Evolutionary conservation across 2,888 invertebrate genomes (phyloP), one percentile per base, ranked within the genome.

Genomic region (Crioceris asparagi): DNA sequence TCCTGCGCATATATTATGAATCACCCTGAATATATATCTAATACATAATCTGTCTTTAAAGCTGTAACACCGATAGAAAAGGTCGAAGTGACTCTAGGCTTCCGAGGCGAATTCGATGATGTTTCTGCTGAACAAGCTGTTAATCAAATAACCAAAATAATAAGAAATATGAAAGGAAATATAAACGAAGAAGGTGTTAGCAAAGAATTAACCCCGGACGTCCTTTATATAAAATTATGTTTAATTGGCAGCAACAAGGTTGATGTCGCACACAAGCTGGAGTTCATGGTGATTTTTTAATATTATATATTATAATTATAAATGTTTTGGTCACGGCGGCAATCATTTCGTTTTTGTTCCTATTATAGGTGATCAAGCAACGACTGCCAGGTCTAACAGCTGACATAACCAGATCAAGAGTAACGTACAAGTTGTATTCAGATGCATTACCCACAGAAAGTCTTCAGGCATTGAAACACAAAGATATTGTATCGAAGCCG

Each of bases 261-360:
- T 1, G 86, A 87, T 57, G 70, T 83, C 25, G 81, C 85, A 1
- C 86, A 81, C 55, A 75, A 80, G 52, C 69, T 88, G 29, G 86
- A 87, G 60, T 79, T 83, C 61, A 71, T 83, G 70, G 83, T 83
- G 49, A 66, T 70, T 36, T n/a, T n/a, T 41, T 32, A 4, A 11
- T 17, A 32, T 17, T 25, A 4, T 27, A 32, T 29, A 35, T 12
- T 17, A 11, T 15, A 33, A 3, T 16, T 17, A 31, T 5, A 31
- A 31, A 8, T 6, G 30, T 30, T 30, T 14, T 10, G n/a, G 11
- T 14, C 10, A 30, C 12, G 21, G 10, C 21, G 11, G 10, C 3
- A 19, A 19, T 17, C 17, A 19, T 19, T 25, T 19, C 8, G 11
- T 12, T 25, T n/a, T n/a, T n/a, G n/a, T n/a, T 42, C 14, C 36